A percentile compares a stretch with the other conserved stretches of the same genome.
Conservation (phyloP, 2,888 invertebrate species). For the Leptopilina syphax region DNA sequence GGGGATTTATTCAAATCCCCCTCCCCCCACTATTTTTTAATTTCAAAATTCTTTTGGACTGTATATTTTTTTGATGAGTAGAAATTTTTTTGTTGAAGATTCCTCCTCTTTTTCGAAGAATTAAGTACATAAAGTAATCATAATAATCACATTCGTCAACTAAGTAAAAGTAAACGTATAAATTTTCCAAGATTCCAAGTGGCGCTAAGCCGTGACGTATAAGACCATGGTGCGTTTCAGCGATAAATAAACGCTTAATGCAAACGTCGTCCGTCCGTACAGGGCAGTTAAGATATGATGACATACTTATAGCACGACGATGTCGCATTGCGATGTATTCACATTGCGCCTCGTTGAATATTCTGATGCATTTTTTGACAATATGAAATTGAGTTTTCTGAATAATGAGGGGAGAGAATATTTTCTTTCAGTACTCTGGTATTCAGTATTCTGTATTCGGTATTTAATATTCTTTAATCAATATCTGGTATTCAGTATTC, state of each 20-base stretch:
- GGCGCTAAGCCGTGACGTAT: conserved; percentile 38
- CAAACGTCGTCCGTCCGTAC: conserved; percentile 50
- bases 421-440: too few relatives aligned
- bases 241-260: conserved; percentile 60
- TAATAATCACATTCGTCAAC: conserved; percentile 21
- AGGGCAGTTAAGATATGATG: conserved; percentile 65
- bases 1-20: too few relatives aligned
- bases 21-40: too few relatives aligned
- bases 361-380: conserved; percentile 20
- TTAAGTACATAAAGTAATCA: not conserved
- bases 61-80: not conserved
- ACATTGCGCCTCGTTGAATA: conserved; percentile 37
- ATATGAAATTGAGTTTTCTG: not conserved
- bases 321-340: conserved; percentile 45
- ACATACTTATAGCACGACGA: conserved; percentile 60
- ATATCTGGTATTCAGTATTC: too few relatives aligned
- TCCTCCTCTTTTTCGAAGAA: too few relatives aligned
- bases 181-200: conserved; percentile 37
- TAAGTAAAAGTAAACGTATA: conserved; percentile 32
- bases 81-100: not conserved
- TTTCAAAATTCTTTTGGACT: not conserved
- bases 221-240: conserved; percentile 45
- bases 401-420: too few relatives aligned
- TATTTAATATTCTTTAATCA: too few relatives aligned
- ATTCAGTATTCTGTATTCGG: too few relatives aligned